Evolutionary conservation across 2,113 vertebrate species (phyloP).

Genomic region (Corydoras maculifer): DNA sequence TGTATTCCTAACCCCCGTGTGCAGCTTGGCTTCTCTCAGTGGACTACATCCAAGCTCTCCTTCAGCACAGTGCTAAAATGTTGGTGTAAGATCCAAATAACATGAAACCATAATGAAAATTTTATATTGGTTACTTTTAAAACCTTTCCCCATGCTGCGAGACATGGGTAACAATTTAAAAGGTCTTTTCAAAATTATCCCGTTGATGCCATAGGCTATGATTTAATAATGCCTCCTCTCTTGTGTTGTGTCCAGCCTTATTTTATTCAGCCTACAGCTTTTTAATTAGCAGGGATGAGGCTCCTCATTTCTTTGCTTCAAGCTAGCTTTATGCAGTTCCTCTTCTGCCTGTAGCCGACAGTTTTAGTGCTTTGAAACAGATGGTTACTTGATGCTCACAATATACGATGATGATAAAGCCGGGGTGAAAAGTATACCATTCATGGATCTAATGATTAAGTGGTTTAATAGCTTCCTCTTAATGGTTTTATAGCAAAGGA

Average conservation of each 20-base stretch:
- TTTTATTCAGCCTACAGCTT: constrained; percentile 48
- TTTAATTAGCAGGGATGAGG: constrained; percentile 63
- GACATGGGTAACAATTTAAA: constrained; percentile 30
- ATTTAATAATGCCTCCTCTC: constrained; percentile 62
- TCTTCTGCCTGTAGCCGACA: not conserved
- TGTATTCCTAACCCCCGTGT: not conserved
- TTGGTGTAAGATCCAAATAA: constrained; percentile 36
- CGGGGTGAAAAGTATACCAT: not conserved
- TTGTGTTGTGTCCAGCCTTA: constrained; percentile 49
- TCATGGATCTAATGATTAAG: constrained; percentile 7
- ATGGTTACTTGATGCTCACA: constrained; percentile 15
- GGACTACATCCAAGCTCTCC: constrained; percentile 33
- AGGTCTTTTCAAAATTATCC: constrained; percentile 52
- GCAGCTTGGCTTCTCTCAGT: not conserved
- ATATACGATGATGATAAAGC: constrained; percentile 16
- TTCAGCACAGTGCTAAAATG: constrained; percentile 13
- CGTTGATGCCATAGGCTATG: constrained; percentile 55
- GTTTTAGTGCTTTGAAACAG: constrained; percentile 2
- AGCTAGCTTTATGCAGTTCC: constrained; percentile 27
- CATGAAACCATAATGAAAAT: constrained; percentile 57
- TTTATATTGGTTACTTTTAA: constrained; percentile 67
- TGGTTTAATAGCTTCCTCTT: not conserved
- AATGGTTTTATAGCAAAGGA: not conserved
- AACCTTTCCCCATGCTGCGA: constrained; percentile 53
- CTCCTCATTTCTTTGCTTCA: constrained; percentile 21